A percentile compares a stretch with the other conserved stretches of the same genome.
Evolutionary conservation across 2,113 vertebrate genomes (phyloP).

Genomic region (Puffinus mauretanicus): DNA sequence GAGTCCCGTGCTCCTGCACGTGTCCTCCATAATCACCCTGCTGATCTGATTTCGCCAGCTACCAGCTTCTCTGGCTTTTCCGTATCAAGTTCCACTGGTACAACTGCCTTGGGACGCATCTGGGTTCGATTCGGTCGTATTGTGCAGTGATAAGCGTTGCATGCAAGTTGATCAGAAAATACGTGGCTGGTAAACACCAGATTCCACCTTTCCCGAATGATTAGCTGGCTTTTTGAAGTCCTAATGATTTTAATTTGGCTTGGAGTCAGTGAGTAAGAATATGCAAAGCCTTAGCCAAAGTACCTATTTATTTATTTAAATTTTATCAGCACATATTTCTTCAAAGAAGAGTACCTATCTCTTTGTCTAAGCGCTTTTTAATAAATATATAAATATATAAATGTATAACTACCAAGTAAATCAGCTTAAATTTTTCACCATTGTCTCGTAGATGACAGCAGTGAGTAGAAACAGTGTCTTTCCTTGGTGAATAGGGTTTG

Average conservation of each 20-base stretch:
- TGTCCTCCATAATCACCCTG: not conserved
- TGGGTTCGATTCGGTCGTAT: conserved; percentile 22
- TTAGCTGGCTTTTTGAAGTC: conserved; percentile 54
- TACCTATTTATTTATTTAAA: conserved; percentile 63
- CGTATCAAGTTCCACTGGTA: conserved; percentile 54
- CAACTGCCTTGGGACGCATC: not conserved
- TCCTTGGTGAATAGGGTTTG: not conserved
- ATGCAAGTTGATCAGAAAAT: conserved; percentile 41
- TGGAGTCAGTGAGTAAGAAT: conserved; percentile 59
- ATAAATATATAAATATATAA: conserved; percentile 26
- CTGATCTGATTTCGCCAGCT: not conserved
- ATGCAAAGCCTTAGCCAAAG: conserved; percentile 68
- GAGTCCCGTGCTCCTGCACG: not conserved
- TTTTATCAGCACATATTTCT: conserved; percentile 53
- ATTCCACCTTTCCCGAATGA: conserved; percentile 57
- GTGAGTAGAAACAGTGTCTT: not conserved
- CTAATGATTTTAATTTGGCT: conserved; percentile 61
- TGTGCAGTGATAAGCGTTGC: not conserved
- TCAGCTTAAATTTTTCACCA: not conserved
- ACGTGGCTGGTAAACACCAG: conserved; percentile 35
- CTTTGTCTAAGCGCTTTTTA: conserved; percentile 44
- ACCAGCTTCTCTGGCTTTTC: conserved; percentile 17
- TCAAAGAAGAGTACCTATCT: conserved; percentile 56
- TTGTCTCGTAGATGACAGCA: conserved; percentile 6
- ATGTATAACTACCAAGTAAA: not conserved